Base-by-base conservation (phyloP, 2,888 invertebrate genomes). In the Pelosia muscerda region DNA sequence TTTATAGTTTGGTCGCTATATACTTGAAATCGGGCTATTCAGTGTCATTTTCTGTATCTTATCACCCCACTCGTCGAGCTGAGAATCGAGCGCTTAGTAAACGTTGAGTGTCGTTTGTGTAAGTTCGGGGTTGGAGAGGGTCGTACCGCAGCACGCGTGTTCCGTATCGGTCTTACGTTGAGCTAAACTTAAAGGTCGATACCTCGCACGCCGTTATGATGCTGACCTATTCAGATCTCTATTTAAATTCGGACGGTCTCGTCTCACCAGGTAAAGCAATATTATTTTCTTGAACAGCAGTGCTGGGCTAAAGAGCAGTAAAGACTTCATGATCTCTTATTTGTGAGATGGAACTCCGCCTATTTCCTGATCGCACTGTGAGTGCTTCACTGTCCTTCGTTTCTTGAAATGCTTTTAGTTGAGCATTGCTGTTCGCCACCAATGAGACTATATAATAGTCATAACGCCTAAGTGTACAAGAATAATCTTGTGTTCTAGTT, bases 321-420 rank as follows among this genome's bases (percentile, higher is more conserved):
- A 54, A 66, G 61, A 49, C 34, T 23, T 62, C 58, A 38, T 59
- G 70, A 71, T 79, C 80, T 79, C 78, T 71, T 69, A 73, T 77
- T 71, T 60, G 59, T 66, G 78, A 79, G 78, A 80, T 80, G 72
- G 75, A 79, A 79, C 78, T 79, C 78, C 78, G 78, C 78, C 78
- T 79, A 79, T 79, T 79, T 79, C 80, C 78, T 71, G 78, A 75
- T 73, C 74, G 72, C 73, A 64, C 72, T 61, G 62, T 31, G 64
- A 38, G 61, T 53, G 49, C 63, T 53, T 63, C 69, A 53, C 64
- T 61, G 59, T 59, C 64, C 65, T 42, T 65, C 34, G 15, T 69
- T 69, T 54, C 57, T 69, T 57, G 31, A 56, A 66, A 38, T 58
- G 66, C 69, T 38, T 53, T 55, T 61, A 65, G 26, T 26, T 62